Percentiles rank a stretch among this genome's conserved stretches.
phyloP scores from a whole-genome alignment of 2,797 vertebrate species.

The Erethizon dorsatum region DNA sequence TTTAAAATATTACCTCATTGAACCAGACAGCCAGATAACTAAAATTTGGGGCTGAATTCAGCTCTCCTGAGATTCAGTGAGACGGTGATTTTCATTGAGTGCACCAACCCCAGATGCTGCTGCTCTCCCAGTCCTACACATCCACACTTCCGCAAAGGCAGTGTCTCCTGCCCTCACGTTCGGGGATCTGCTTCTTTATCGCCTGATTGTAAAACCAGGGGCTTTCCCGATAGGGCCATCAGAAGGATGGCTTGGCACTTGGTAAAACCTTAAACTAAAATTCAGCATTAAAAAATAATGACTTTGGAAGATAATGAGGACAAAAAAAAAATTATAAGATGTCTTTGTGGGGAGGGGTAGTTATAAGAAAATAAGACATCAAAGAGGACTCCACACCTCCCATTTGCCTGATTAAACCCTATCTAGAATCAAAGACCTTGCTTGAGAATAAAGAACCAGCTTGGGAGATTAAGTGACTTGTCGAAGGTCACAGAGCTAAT shows the following conservation, averaged over 20 bases:
- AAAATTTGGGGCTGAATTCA: neutral
- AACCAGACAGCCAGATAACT: neutral
- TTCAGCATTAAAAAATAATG: neutral
- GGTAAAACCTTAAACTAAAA: conserved; percentile 20
- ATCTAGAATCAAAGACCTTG: conserved; percentile 55
- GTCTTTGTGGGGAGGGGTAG: neutral
- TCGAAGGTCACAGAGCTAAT: conserved; percentile 61
- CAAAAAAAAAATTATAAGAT: conserved; percentile 42
- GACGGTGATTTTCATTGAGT: neutral
- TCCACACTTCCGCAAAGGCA: neutral
- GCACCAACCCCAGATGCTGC: neutral
- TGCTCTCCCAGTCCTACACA: neutral
- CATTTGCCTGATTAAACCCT: conserved; percentile 29
- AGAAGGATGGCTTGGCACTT: neutral
- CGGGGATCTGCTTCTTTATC: neutral
- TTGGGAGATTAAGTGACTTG: conserved; percentile 62
- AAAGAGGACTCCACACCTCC: neutral
- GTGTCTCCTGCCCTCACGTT: neutral
- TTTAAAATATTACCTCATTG: neutral
- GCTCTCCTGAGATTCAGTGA: neutral
- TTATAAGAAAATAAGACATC: conserved; percentile 16
- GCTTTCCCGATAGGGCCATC: neutral
- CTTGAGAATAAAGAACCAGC: conserved; percentile 50
- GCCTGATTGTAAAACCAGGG: neutral
- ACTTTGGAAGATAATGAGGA: neutral